phyloP scores from a whole-genome alignment of 2,113 vertebrate genomes.

The Syngnathus typhle region DNA sequence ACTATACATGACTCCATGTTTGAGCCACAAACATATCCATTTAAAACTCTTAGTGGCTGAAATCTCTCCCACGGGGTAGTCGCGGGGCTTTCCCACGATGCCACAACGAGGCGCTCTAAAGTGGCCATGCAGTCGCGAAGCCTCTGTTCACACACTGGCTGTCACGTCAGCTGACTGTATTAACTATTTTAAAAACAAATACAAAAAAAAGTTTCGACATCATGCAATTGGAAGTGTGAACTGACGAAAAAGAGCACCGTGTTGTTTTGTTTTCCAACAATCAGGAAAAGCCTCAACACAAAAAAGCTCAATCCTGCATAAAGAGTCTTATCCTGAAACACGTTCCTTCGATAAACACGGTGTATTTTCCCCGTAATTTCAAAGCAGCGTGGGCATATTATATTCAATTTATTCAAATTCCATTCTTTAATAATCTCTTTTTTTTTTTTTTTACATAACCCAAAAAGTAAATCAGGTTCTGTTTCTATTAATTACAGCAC shows the following conservation, averaged over 20 bases:
- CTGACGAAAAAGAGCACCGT: not conserved
- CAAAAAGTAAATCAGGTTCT: not conserved
- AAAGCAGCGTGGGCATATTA: not conserved
- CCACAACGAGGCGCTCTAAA: no score
- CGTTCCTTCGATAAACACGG: not conserved
- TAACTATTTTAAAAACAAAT: no score
- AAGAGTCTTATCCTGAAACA: not conserved
- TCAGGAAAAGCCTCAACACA: not conserved
- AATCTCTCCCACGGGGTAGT: no score
- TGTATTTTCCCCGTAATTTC: not conserved
- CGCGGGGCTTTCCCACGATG: no score
- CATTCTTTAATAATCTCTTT: not conserved
- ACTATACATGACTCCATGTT: no score
- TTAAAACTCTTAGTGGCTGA: no score
- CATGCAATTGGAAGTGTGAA: not conserved
- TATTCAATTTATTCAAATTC: not conserved
- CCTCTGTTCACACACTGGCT: no score
- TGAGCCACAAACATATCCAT: no score
- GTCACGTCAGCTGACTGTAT: no score
- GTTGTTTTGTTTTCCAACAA: not conserved
- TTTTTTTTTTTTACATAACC: not conserved
- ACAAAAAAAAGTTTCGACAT: not conserved
- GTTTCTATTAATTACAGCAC: not conserved
- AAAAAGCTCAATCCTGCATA: not conserved
- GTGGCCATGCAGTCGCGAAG: no score